Evolutionary conservation across 2,113 vertebrate genomes (phyloP), one percentile per base, ranked within the genome.

Genomic region (Clarias magur): DNA sequence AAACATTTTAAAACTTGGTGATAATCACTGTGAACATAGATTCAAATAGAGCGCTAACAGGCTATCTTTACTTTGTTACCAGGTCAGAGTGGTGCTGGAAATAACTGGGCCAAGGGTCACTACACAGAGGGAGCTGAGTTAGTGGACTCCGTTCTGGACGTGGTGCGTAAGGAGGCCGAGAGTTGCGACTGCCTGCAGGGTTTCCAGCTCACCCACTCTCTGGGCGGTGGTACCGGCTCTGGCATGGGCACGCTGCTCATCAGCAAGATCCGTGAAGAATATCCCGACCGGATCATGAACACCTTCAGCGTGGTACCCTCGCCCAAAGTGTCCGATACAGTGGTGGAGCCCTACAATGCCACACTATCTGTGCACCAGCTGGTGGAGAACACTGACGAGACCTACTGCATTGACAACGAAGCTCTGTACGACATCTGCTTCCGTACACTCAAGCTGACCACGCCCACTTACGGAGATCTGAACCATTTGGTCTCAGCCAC

Each of bases 401-500:
- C 98, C 42, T 99, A 97, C 92, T 99, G 98, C 92, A 99, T 99
- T 3, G 98, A 99, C 92, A 99, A 99, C 0, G 98, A 99, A 90
- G 98, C 98, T 0, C 90, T 99, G 23, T 99, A 99, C 0, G 97
- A 99, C 92, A 99, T 99, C 93, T 99, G 98, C 94, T 99, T 99
- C 95, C 97, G 97, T 85, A 99, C 97, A 0, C 94, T 99, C 75
- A 99, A 99, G 92, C 96, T 99, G 34, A 96, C 97, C 90, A 99
- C 97, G 0, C 97, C 97, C 30, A 99, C 98, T 0, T 99, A 98
- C 0, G 97, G 98, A 0, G 97, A 99, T 90, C 94, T 99, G 73
- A 99, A 99, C 92, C 97, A 99, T 90, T 90, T 99, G 91, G 97
- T 98, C 27, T 98, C 97, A 0, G 96, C 96, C 88, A 99, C 98